Conservation (phyloP, 2,888 invertebrate species). For the Craniophora ligustri region DNA sequence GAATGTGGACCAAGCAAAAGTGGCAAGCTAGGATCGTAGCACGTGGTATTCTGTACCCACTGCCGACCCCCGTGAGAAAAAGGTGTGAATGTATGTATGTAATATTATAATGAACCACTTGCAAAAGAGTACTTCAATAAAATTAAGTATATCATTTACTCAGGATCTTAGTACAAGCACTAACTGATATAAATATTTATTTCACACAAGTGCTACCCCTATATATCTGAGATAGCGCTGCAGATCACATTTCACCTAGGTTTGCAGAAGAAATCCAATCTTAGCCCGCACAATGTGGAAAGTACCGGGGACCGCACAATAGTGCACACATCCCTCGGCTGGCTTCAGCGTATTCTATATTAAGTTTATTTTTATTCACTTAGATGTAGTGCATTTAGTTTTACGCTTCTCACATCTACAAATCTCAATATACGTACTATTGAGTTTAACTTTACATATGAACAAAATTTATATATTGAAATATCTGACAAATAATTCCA, state of each 20-base stretch:
- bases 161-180: neutral
- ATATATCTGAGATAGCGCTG: conserved; percentile 56
- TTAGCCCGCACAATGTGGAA: conserved; percentile 57
- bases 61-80: no score
- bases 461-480: no score
- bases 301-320: conserved; percentile 64
- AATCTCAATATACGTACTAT: no score
- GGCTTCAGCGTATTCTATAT: conserved; percentile 53
- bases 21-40: no score
- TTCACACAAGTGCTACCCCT: conserved; percentile 46
- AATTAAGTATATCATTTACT: no score
- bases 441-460: no score
- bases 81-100: no score
- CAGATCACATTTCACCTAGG: conserved; percentile 63
- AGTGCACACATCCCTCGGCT: conserved; percentile 58
- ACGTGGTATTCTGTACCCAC: no score
- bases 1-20: no score
- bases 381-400: conserved; percentile 26
- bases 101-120: no score
- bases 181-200: conserved; percentile 47
- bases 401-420: conserved; percentile 8
- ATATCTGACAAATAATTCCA: no score
- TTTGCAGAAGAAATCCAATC: conserved; percentile 72
- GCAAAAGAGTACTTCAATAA: no score
- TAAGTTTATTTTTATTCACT: conserved; percentile 56